phyloP scores from a whole-genome alignment of 2,888 invertebrate genomes.

The Idaea aversata region DNA sequence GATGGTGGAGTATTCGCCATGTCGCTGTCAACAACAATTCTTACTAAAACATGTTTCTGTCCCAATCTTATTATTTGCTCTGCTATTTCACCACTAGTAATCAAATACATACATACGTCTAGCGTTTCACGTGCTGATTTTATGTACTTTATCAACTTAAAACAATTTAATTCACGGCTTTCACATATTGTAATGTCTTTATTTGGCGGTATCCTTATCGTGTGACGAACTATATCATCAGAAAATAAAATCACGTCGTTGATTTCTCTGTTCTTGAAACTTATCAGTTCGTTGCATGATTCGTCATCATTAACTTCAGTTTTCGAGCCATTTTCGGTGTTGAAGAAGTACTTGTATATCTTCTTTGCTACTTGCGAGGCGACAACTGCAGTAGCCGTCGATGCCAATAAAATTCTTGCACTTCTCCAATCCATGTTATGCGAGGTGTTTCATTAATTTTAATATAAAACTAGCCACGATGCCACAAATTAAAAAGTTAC shows the following conservation, averaged over 20 bases:
- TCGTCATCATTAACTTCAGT: conserved; percentile 45
- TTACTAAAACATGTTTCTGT: conserved; percentile 69
- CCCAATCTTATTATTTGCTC: conserved; percentile 73
- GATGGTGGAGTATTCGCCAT: conserved; percentile 73
- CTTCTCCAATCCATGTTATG: conserved; percentile 70
- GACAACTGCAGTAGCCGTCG: conserved; percentile 66
- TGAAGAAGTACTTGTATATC: conserved; percentile 60
- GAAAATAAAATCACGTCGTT: conserved; percentile 75
- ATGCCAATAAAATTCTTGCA: conserved; percentile 63
- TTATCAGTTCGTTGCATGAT: conserved; percentile 52
- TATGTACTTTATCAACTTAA: conserved; percentile 71
- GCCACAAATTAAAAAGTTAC: conserved; percentile 36
- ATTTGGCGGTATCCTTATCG: conserved; percentile 60
- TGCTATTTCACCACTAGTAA: conserved; percentile 70
- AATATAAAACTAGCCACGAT: conserved; percentile 15
- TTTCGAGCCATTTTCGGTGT: conserved; percentile 36
- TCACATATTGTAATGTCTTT: conserved; percentile 64
- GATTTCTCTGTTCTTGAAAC: conserved; percentile 64
- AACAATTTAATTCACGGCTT: conserved; percentile 70
- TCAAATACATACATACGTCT: conserved; percentile 76
- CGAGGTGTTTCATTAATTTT: conserved; percentile 31
- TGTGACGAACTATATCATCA: conserved; percentile 63
- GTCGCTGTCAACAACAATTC: conserved; percentile 73
- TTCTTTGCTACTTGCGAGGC: conserved; percentile 67
- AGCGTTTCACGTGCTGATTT: conserved; percentile 73